phyloP scores from a whole-genome alignment of 2,113 vertebrate genomes.

The Melospiza georgiana region DNA sequence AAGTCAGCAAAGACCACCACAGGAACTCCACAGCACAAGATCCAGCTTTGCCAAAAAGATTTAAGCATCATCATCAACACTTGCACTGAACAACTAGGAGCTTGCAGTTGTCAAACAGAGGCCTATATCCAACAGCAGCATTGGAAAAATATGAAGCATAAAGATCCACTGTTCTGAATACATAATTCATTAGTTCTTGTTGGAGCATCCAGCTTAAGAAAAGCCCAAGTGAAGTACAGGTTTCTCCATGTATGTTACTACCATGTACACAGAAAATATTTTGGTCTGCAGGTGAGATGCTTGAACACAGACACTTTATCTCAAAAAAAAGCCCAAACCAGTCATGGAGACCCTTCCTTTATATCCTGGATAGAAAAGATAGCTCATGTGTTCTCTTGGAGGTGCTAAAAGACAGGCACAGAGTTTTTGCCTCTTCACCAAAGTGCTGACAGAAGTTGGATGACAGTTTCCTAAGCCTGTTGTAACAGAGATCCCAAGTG shows the following conservation, averaged over 20 bases:
- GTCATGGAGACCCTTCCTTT: not conserved
- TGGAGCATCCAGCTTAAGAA: not conserved
- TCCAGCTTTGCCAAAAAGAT: not conserved
- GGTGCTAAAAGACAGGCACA: not conserved
- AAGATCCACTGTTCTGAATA: not conserved
- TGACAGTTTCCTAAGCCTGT: not conserved
- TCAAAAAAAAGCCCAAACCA: not conserved
- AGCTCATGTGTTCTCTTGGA: not conserved
- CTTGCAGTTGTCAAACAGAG: not conserved
- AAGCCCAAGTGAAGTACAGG: not conserved
- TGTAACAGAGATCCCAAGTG: not conserved
- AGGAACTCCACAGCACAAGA: not conserved
- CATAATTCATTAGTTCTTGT: not conserved
- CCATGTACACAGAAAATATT: not conserved
- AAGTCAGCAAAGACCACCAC: not conserved
- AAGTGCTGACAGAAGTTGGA: not conserved
- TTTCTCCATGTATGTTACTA: not conserved
- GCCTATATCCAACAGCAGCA: not conserved
- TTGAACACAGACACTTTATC: not conserved
- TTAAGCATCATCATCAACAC: not conserved
- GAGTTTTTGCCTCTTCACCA: not conserved
- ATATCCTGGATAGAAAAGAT: rapidly evolving
- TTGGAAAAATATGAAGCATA: not conserved
- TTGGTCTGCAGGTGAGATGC: not conserved
- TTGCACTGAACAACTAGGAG: not conserved